Evolutionary conservation across 2,888 invertebrate genomes (phyloP), one percentile per base, ranked within the genome.

Genomic region (Suillia variegata): DNA sequence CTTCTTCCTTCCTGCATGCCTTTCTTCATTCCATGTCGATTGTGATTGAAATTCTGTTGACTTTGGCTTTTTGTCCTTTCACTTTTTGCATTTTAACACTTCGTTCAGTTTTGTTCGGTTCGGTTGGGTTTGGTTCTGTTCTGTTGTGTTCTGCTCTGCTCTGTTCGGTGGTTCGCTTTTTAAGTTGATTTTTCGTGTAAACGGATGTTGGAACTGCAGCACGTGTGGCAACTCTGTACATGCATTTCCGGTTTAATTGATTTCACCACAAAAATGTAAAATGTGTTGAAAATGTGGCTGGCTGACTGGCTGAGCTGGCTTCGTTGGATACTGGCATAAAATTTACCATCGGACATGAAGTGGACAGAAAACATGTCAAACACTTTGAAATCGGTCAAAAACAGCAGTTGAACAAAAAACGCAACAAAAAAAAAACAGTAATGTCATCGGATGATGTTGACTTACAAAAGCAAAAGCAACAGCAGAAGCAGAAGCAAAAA

Each of bases 231-330:
- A n/a, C n/a, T 58, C 58, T 58, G 54, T 62, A 67, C 70, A 70
- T 67, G 71, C 72, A 70, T 75, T 73, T 75, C 73, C 75, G 74
- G 67, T 69, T 76, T 75, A 76, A 75, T 75, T 76, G 75, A 75
- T 75, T 76, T 74, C 71, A 62, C 75, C 73, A 69, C 72, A 71
- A 73, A n/a, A 76, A 72, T 73, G 67, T 74, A 68, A 71, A 75
- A 73, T 70, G 70, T 74, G 71, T 71, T 68, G 68, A 69, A 68
- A 68, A 67, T 69, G 65, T n/a, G n/a, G n/a, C n/a, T n/a, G n/a
- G n/a, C n/a, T n/a, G n/a, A n/a, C n/a, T n/a, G n/a, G n/a, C n/a
- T n/a, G n/a, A n/a, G n/a, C n/a, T n/a, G n/a, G n/a, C n/a, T n/a
- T n/a, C n/a, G n/a, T n/a, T n/a, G n/a, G n/a, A n/a, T n/a, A n/a